Evolutionary conservation across 64 coral and sea anemone genomes (phyloP).

Genomic region (Pocillopora verrucosa): DNA sequence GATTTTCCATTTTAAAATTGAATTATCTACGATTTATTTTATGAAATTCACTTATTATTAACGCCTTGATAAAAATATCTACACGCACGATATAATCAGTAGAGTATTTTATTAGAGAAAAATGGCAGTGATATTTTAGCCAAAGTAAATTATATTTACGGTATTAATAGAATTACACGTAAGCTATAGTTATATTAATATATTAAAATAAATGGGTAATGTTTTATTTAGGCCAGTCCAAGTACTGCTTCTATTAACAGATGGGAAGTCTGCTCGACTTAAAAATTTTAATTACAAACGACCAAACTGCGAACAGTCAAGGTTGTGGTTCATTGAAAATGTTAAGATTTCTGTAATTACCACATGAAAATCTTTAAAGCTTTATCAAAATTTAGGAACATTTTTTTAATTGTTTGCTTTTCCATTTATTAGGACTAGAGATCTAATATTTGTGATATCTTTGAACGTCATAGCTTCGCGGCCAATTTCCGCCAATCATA

Average conservation of each 20-base stretch:
- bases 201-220: neutral
- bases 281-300: too few species aligned
- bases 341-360: too few species aligned
- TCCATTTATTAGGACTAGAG: too few species aligned
- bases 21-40: neutral
- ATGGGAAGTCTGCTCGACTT: neutral
- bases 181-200: slow-evolving; percentile 3
- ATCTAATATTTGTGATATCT: too few species aligned
- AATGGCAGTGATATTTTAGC: neutral
- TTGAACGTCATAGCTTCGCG: too few species aligned
- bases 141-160: neutral
- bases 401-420: too few species aligned
- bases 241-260: neutral
- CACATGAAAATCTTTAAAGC: too few species aligned
- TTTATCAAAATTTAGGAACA: too few species aligned
- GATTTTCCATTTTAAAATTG: neutral
- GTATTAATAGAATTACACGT: neutral
- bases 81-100: neutral
- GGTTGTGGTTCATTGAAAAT: too few species aligned
- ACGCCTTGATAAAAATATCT: neutral
- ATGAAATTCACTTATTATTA: too few species aligned
- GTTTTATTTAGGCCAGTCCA: neutral
- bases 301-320: too few species aligned
- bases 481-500: too few species aligned
- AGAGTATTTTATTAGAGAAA: slow-evolving; percentile 15